Evolutionary conservation across 2,797 vertebrate species (phyloP).

Genomic region (Sebastes hubbsi): DNA sequence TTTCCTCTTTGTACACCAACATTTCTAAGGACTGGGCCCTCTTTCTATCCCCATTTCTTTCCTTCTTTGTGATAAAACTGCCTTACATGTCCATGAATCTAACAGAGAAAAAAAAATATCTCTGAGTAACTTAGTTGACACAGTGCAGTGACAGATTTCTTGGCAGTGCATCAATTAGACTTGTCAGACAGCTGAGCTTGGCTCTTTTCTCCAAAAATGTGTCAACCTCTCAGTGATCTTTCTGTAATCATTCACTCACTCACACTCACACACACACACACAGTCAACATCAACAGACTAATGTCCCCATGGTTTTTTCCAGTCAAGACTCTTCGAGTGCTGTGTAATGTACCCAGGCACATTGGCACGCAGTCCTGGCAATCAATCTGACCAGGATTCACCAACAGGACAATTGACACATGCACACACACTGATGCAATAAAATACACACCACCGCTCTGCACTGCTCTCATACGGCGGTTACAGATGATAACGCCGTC

Average conservation of each 20-base stretch:
- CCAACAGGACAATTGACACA: slow-evolving; percentile 1
- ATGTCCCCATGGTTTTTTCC: neutral
- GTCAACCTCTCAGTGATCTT: slow-evolving; percentile 43
- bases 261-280: too few species aligned
- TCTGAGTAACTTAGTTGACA: slow-evolving; percentile 17
- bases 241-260: slow-evolving; percentile 22
- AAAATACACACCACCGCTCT: neutral
- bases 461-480: too few species aligned
- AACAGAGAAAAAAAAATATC: too few species aligned
- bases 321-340: neutral
- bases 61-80: slow-evolving; percentile 11
- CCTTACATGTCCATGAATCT: slow-evolving; percentile 28
- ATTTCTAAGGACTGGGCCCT: neutral
- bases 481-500: too few species aligned
- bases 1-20: neutral
- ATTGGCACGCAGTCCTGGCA: slow-evolving; percentile 5
- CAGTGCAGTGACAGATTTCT: slow-evolving; percentile 35
- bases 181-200: slow-evolving; percentile 47
- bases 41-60: neutral
- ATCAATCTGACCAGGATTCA: slow-evolving; percentile 8
- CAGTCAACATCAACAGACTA: neutral
- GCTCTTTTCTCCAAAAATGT: slow-evolving; percentile 36
- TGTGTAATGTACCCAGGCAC: slow-evolving; percentile 20
- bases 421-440: neutral
- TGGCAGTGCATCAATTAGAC: slow-evolving; percentile 54